A percentile compares a stretch with the other conserved stretches of the same genome.
These are phyloP conservation scores for Bos indicus DNA, from an alignment of 2,113 vertebrate genomes.

Conservation along the genomic window DNA sequence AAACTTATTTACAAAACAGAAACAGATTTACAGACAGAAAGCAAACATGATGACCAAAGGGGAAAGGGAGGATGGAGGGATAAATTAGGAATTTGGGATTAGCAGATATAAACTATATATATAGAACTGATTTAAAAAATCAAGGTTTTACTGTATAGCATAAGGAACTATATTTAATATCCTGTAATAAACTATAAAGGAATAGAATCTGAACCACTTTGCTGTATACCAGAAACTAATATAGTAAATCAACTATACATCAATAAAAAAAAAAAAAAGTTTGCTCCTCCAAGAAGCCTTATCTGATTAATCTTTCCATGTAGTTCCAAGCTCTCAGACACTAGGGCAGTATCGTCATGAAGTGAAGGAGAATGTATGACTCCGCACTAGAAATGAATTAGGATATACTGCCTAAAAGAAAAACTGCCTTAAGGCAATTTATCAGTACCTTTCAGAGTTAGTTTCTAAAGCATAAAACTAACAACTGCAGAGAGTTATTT, in stretches of 20 bases:
- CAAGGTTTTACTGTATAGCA: neutral
- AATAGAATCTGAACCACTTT: neutral
- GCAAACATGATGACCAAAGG: neutral
- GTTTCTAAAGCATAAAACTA: slow-evolving; percentile 28
- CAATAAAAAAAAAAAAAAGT: neutral
- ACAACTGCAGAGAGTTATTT: neutral
- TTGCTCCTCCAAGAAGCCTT: neutral
- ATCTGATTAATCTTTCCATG: neutral
- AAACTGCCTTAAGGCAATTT: neutral
- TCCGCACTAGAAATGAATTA: neutral
- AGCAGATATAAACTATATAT: neutral
- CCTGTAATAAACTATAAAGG: neutral
- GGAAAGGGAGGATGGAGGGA: neutral
- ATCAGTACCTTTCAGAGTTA: neutral
- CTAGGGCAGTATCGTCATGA: neutral
- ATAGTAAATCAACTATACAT: neutral
- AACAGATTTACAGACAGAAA: neutral
- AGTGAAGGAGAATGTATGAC: neutral
- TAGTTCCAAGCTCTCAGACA: neutral
- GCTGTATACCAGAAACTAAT: neutral
- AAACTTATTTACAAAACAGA: neutral
- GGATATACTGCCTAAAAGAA: neutral
- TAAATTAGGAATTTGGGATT: neutral
- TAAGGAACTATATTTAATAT: neutral
- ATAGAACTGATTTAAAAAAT: neutral